phyloP scores from a whole-genome alignment of 2,113 vertebrate species.

The Misgurnus anguillicaudatus region DNA sequence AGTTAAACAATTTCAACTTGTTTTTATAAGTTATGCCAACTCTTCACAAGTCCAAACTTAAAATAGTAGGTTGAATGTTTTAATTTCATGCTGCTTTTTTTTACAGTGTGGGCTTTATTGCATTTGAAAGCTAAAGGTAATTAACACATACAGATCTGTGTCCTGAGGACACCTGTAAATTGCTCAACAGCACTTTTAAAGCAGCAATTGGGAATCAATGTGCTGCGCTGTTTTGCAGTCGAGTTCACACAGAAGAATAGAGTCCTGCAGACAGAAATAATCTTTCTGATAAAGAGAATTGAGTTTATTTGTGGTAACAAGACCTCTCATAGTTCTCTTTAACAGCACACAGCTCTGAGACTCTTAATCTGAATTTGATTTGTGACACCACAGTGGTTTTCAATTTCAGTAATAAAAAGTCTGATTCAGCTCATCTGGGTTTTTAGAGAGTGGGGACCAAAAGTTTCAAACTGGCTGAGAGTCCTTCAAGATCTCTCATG shows the following conservation, averaged over 20 bases:
- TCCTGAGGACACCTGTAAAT: not conserved
- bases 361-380: slow-evolving; percentile 1
- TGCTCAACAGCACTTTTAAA: slow-evolving; percentile 30
- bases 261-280: not conserved
- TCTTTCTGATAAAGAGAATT: slow-evolving; percentile 5
- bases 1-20: too few relatives aligned
- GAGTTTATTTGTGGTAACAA: not conserved
- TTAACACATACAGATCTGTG: slow-evolving; percentile 21
- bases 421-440: not conserved
- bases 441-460: not conserved
- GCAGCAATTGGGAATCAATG: slow-evolving; percentile 15
- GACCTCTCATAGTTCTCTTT: not conserved
- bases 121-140: slow-evolving; percentile 19
- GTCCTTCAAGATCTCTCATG: not conserved
- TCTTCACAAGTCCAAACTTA: too few relatives aligned
- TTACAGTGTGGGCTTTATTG: not conserved
- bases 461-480: not conserved
- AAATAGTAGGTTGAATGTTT: too few relatives aligned
- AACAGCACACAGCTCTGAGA: not conserved
- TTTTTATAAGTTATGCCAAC: too few relatives aligned
- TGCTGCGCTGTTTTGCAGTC: not conserved
- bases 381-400: not conserved
- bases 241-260: not conserved
- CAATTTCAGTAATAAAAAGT: not conserved
- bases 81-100: too few relatives aligned